phyloP scores from a whole-genome alignment of 2,797 vertebrate species.

The Chromis chromis region DNA sequence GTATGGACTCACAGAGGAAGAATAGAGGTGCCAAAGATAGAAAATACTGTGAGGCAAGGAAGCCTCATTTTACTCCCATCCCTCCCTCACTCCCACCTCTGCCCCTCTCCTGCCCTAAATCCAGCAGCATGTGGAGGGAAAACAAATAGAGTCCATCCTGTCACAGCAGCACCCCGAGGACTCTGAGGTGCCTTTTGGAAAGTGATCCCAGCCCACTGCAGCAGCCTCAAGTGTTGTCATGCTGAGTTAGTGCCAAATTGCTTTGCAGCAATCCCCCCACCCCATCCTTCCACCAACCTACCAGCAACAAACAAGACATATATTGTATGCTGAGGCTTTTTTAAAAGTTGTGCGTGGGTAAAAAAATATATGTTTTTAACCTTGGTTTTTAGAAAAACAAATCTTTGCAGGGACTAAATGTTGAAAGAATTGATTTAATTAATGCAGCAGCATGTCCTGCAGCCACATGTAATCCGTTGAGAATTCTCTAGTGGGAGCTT shows the following conservation, averaged over 20 bases:
- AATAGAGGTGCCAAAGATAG: conserved; percentile 29
- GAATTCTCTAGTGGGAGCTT: conserved; percentile 80
- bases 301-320: conserved; percentile 40
- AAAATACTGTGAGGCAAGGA: conserved; percentile 39
- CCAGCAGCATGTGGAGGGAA: conserved; percentile 75
- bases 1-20: conserved; percentile 18
- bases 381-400: conserved; percentile 62
- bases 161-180: conserved; percentile 73
- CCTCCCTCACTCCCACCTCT: conserved; percentile 37
- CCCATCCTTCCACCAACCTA: conserved; percentile 37
- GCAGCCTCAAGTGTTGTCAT: conserved; percentile 80
- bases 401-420: conserved; percentile 72
- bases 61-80: conserved; percentile 51
- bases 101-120: conserved; percentile 59
- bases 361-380: conserved; percentile 38
- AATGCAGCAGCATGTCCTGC: conserved; percentile 85
- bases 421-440: conserved; percentile 84
- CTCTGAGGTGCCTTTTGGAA: conserved; percentile 73
- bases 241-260: conserved; percentile 79
- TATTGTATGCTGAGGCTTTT: conserved; percentile 16
- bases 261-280: conserved; percentile 63
- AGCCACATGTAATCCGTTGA: conserved; percentile 84
- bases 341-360: conserved; percentile 21
- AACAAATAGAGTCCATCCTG: conserved; percentile 75
- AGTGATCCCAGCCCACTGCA: conserved; percentile 72